Evolutionary conservation across 2,113 vertebrate species (phyloP), one percentile per base, ranked within the genome.

Genomic region (Phodopus roborovskii): DNA sequence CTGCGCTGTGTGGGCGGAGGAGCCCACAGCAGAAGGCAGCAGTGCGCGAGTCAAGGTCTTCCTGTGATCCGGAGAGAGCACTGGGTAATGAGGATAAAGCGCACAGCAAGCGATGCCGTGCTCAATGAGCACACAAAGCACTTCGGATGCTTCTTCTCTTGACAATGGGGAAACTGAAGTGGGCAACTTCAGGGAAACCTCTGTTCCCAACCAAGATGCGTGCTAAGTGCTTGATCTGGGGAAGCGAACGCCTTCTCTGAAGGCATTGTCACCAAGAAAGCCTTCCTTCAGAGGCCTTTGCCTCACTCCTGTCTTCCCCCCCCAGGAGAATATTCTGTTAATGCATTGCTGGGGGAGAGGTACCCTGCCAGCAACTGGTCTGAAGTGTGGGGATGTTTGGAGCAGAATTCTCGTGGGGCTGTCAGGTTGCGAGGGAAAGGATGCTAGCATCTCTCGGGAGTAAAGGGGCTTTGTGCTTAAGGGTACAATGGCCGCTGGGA

Each of bases 91-190:
- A 98, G 92, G 98, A 97, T 96, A 98, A 98, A 98, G 97, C 97
- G 81, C 98, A 98, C 95, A 53, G 96, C 87, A 42, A 97, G 98
- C 97, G 97, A 96, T 88, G 98, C 98, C 96, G 97, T 95, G 92
- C 98, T 98, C 97, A 97, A 97, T 83, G 97, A 96, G 92, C 87
- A 90, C 96, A 95, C 89, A 94, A 96, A 98, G 92, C 88, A 90
- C 98, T 96, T 97, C 97, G 97, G 96, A 98, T 98, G 97, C 98
- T 60, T 81, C 94, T 83, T 45, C 90, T 98, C 97, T 97, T 94
- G 97, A 98, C 98, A 98, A 98, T 98, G 98, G 97, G 97, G 97
- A 97, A 98, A 98, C 97, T 98, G 98, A 98, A 98, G 98, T 98
- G 98, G 98, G 97, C 98, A 98, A 97, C 97, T 98, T 97, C 74